A percentile compares a stretch with the other conserved stretches of the same genome.
These are phyloP conservation scores for Thunnus thynnus DNA, from an alignment of 2,113 vertebrate species.

Conservation along the genomic window DNA sequence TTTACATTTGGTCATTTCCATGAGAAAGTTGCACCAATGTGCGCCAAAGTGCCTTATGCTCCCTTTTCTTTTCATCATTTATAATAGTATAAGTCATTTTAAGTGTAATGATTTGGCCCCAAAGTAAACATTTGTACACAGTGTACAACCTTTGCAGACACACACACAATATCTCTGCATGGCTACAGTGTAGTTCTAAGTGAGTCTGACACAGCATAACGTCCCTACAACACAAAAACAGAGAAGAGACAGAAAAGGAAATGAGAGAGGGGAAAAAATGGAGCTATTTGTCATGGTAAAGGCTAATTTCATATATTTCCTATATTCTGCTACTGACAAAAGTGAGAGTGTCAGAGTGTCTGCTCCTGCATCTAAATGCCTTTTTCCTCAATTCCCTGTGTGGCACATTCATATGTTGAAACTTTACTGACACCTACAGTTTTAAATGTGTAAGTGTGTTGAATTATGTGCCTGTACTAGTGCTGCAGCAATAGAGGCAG, in stretches of 20 bases:
- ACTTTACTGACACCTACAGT: conserved; percentile 72
- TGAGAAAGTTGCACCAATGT: no score
- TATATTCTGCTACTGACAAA: background rate
- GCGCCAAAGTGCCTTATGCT: no score
- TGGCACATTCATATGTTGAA: background rate
- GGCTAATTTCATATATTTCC: background rate
- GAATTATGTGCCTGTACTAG: background rate
- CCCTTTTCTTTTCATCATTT: no score
- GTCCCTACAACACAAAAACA: background rate
- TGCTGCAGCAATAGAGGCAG: background rate
- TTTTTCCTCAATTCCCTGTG: background rate
- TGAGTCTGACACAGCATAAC: background rate
- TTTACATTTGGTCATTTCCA: no score
- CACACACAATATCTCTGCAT: conserved; percentile 8
- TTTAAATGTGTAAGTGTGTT: conserved; percentile 40
- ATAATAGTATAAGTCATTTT: no score
- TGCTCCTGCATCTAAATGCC: background rate
- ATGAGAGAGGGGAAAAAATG: background rate
- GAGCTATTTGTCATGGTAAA: background rate
- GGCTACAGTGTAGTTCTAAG: background rate
- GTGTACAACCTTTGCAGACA: no score
- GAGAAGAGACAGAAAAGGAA: background rate
- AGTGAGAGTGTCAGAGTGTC: background rate
- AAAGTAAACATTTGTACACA: no score
- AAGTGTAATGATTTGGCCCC: no score